Percentiles rank a stretch among this genome's conserved stretches.
Conservation (phyloP, 2,797 vertebrate species). For the Cuniculus paca region DNA sequence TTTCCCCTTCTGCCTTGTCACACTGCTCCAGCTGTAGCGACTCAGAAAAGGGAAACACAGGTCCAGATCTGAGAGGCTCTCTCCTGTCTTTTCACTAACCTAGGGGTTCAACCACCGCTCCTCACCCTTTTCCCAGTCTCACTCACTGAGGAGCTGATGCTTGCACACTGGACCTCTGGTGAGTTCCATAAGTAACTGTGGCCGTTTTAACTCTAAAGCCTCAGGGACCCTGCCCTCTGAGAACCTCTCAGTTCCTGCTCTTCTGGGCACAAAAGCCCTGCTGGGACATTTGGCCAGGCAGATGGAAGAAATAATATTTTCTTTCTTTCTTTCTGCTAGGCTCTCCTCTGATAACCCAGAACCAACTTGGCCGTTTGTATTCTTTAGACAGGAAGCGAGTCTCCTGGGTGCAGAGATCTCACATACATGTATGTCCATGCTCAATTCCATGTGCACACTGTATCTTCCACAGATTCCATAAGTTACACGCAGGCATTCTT, state of each 20-base stretch:
- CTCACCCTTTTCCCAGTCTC: not conserved
- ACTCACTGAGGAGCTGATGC: not conserved
- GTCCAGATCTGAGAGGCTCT: not conserved
- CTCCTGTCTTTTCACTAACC: not conserved
- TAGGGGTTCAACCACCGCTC: not conserved
- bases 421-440: not conserved
- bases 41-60: not conserved
- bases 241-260: not conserved
- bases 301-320: not conserved
- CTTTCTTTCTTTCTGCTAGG: not conserved
- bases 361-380: not conserved
- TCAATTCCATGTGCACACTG: not conserved
- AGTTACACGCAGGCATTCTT: not conserved
- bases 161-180: not conserved
- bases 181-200: not conserved
- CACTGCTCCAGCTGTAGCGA: not conserved
- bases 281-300: not conserved
- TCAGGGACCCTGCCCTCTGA: not conserved
- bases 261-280: not conserved
- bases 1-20: not conserved
- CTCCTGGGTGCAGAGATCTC: not conserved
- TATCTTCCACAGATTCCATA: not conserved
- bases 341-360: not conserved
- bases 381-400: not conserved
- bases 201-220: constrained; percentile 3